Evolutionary conservation across 2,797 vertebrate genomes (phyloP), one percentile per base, ranked within the genome.

Genomic region (Naso thynnoides): DNA sequence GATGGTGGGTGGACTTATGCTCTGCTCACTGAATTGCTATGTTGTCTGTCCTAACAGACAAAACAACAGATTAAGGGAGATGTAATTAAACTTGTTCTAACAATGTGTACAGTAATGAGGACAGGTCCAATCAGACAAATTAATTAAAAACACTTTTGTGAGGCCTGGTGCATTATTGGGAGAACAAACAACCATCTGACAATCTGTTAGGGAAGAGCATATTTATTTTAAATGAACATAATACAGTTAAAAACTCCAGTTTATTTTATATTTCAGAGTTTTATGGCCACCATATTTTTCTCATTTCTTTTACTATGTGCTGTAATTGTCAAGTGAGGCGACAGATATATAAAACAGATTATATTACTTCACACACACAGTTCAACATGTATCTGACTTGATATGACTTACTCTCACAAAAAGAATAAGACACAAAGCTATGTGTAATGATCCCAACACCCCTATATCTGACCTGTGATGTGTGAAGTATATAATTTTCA

Each of bases 241-340:
- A 18, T 50, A 45, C 19, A 64, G 11, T 6, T 18, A 2, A 48
- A 42, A 3, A 36, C 4, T 41, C 24, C 11, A 31, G 5, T 8
- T 59, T 39, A 18, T 49, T 26, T 53, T 16, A 21, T 27, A 4
- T 21, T n/a, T 33, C 3, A 42, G 8, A 61, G 24, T 31, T 23
- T n/a, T 41, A n/a, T 42, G 38, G 7, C 13, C n/a, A 33, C 13
- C n/a, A n/a, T n/a, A 15, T 10, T 42, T 0, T 21, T 27, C 6
- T 31, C 15, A 18, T 36, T 50, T 59, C 3, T 59, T 33, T 11
- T 1, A 53, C 21, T 36, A 7, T 29, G 21, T 27, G 13, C 14
- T 58, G 3, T 53, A 45, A 45, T 23, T 52, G 29, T 64, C 45
- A 24, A 52, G 8, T 23, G 11, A 60, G n/a, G 60, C 52, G 33